Evolutionary conservation across 2,797 vertebrate genomes (phyloP).

Genomic region (Loris lydekkerianus): DNA sequence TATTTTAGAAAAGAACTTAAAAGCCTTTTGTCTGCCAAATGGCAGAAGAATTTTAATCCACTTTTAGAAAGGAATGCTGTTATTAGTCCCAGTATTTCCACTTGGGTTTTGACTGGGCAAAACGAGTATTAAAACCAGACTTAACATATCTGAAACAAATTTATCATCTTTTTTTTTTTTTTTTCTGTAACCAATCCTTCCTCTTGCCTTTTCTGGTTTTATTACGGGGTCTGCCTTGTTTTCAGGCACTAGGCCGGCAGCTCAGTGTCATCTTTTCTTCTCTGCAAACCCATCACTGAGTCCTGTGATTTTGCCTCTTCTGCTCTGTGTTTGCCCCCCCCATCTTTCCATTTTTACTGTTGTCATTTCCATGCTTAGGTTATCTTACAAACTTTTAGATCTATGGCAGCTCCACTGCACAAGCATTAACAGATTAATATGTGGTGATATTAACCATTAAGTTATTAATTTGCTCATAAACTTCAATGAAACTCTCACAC

Average conservation of each 20-base stretch:
- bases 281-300: not conserved
- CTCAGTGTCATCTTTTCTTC: not conserved
- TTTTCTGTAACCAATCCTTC: not conserved
- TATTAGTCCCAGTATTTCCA: constrained; percentile 74
- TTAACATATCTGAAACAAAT: constrained; percentile 72
- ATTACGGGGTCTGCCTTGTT: not conserved
- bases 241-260: not conserved
- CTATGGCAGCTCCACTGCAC: not conserved
- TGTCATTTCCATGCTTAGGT: not conserved
- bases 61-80: constrained; percentile 75
- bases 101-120: constrained; percentile 70
- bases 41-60: constrained; percentile 69
- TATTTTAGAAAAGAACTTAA: constrained; percentile 68
- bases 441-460: not conserved
- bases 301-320: not conserved
- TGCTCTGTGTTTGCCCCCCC: not conserved
- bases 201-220: not conserved
- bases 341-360: not conserved
- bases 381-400: not conserved
- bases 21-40: constrained; percentile 62
- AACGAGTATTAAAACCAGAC: constrained; percentile 71
- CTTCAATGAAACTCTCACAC: not conserved
- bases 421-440: not conserved
- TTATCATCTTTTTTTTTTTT: not conserved
- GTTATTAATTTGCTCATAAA: not conserved